Base-by-base conservation (phyloP, 2,797 vertebrate species). In the Anabas testudineus region DNA sequence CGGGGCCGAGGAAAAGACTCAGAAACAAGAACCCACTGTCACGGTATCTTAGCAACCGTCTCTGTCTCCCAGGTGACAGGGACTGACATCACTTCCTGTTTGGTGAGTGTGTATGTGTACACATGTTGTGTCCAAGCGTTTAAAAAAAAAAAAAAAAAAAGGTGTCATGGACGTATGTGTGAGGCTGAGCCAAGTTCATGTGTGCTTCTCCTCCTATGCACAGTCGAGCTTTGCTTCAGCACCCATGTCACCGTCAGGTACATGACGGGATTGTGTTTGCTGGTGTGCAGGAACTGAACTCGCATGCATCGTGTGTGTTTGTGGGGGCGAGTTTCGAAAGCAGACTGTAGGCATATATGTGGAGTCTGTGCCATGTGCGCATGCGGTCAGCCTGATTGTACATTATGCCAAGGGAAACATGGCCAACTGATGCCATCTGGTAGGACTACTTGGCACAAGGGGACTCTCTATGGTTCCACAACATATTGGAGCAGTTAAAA, bases 401-500 rank as follows among this genome's bases (percentile, higher is more conserved):
- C 54, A 52, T 47, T 61, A 68, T 86, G 93, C 93, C 91, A 94
- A 72, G 49, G 67, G 85, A 91, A 91, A 73, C 83, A n/a, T 52
- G 81, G 90, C 94, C 93, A 94, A 94, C 82, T 82, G 78, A 78
- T 74, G 82, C 94, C 94, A 95, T 95, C 94, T 95, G 94, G 92
- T 94, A 90, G 81, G 75, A 90, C 91, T 88, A 94, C 86, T 91
- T 94, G 93, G 93, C 93, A 91, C 87, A 19, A 51, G 53, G 51
- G 72, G 74, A 51, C 80, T 73, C 89, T 88, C 90, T 84, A 77
- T 88, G 90, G 87, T 88, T 92, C 87, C 86, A 82, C 69, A 55
- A 92, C 93, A 94, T 94, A 94, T 93, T 94, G 93, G 88, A 91
- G 92, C 90, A 91, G 92, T 93, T 95, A 94, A 94, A 93, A 94